Evolutionary conservation across 1,140 invertebrate species (phyloP).

Genomic region (Venturia canescens): DNA sequence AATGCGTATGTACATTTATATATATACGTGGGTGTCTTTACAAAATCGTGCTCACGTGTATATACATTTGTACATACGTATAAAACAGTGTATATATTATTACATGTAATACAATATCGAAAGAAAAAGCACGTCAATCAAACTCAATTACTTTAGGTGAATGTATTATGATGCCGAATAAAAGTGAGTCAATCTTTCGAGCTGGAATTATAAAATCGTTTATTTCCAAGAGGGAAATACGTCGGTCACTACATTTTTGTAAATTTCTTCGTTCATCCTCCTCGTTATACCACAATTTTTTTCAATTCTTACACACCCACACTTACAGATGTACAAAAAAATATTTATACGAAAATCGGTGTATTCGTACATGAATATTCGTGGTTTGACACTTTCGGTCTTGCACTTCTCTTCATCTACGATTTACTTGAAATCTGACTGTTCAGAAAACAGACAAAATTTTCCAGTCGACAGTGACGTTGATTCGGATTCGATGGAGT

Average conservation of each 20-base stretch:
- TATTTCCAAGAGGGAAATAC: constrained; percentile 5
- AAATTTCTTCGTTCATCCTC: constrained; percentile 60
- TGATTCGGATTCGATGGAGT: no score
- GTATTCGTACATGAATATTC: no score
- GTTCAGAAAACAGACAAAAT: no score
- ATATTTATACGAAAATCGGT: no score
- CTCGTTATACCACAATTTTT: constrained; percentile 48
- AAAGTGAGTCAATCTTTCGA: neutral
- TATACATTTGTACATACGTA: neutral
- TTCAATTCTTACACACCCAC: constrained; percentile 25
- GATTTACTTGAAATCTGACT: no score
- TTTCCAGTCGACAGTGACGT: no score
- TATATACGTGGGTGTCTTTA: no score
- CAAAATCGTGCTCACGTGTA: neutral
- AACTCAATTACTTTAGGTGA: constrained; percentile 62
- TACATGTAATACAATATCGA: constrained; percentile 36
- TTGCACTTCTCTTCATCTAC: no score
- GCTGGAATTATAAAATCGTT: neutral
- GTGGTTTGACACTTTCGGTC: no score
- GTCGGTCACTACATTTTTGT: constrained; percentile 58
- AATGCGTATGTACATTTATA: no score
- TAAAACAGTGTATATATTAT: constrained; percentile 54
- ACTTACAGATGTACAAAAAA: neutral
- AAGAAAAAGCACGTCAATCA: constrained; percentile 66
- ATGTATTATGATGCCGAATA: neutral